Evolutionary conservation across 2,888 invertebrate genomes (phyloP).

Genomic region (Lithosia quadra): DNA sequence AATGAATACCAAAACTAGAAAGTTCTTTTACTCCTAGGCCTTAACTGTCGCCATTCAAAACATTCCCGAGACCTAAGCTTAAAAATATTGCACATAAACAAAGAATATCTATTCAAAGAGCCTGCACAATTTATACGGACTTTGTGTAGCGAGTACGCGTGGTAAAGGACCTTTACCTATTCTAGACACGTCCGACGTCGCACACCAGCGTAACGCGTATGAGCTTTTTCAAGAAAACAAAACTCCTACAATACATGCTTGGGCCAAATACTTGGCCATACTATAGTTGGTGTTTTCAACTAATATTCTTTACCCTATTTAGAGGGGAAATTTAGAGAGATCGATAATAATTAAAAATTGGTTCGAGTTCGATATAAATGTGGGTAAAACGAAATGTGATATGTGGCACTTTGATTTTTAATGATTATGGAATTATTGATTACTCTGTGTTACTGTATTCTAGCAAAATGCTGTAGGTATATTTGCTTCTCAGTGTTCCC

Average conservation of each 20-base stretch:
- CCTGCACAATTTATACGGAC: conserved; percentile 42
- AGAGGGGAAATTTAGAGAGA: background rate
- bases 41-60: conserved; percentile 24
- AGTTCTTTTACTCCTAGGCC: background rate
- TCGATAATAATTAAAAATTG: background rate
- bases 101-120: conserved; percentile 52
- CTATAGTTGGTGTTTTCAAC: conserved; percentile 16
- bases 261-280: conserved; percentile 24
- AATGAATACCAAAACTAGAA: background rate
- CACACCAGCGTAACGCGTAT: conserved; percentile 63
- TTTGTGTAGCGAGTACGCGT: conserved; percentile 32
- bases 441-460: too few relatives aligned
- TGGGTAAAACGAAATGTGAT: too few relatives aligned
- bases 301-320: background rate
- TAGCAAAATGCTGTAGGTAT: too few relatives aligned
- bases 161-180: conserved; percentile 47
- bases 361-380: too few relatives aligned
- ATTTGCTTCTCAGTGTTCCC: too few relatives aligned
- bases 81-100: conserved; percentile 47
- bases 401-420: too few relatives aligned
- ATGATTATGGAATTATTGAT: too few relatives aligned
- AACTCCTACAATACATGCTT: conserved; percentile 58
- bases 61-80: conserved; percentile 35
- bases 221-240: conserved; percentile 71
- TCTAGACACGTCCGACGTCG: conserved; percentile 65